Base-by-base conservation (phyloP, 2,888 invertebrate species). In the Archips crataeganus region DNA sequence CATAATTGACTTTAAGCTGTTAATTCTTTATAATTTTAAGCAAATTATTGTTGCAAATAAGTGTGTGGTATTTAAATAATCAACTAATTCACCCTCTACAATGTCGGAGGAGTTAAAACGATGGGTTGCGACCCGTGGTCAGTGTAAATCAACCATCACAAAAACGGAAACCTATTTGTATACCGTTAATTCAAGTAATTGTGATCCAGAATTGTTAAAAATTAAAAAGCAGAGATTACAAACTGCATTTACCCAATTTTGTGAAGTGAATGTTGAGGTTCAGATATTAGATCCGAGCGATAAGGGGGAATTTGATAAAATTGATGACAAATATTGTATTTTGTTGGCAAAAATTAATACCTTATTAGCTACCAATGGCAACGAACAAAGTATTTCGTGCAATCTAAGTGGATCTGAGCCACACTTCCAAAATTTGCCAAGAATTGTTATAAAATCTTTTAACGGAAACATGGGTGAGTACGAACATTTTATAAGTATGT, bases 401-500 rank as follows among this genome's bases (percentile, higher is more conserved):
- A 32, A 15, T 9, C 2, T 10, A 32, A 10, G 57, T 32, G 32
- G 23, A 2, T 1, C 8, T 6, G 57, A 57, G 3, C 32, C 57
- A 1, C 57, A 57, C 10, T 57, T 57, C 10, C 57, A 57, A 57
- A 57, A 4, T 11, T 39, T 60, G 36, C 60, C 60, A 6, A 23
- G n/a, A 2, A 39, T 60, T 36, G 8, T n/a, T n/a, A 13, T 60
- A 2, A 34, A 36, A 36, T 0, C 34, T 0, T 60, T 60, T 39
- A 60, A 60, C 36, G 60, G 60, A n/a, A 11, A 60, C 8, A 39
- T 60, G n/a, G 36, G 60, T 60, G 60, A 34, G 34, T 60, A 60
- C n/a, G n/a, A 36, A 2, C 36, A n/a, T 5, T 60, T 60, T n/a
- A 60, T 60, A 32, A 36, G 13, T 11, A 36, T 60, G 9, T 60